Evolutionary conservation across 2,888 invertebrate species (phyloP).

Genomic region (Carcina quercana): DNA sequence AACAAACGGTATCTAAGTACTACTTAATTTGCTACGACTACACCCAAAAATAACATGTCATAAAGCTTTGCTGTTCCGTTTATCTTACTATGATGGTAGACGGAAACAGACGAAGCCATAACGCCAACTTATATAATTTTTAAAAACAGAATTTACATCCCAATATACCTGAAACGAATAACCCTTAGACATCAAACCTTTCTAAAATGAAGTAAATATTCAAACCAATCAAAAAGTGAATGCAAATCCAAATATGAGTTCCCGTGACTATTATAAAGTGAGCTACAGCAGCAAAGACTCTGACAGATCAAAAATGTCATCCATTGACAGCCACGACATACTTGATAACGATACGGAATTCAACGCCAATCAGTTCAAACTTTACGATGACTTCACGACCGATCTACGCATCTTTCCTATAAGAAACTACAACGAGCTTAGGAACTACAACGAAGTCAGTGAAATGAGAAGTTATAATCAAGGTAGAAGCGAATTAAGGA

Average conservation of each 20-base stretch:
- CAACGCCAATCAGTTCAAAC: slow-evolving; percentile 66
- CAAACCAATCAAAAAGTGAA: slow-evolving; percentile 12
- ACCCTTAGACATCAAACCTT: slow-evolving; percentile 9
- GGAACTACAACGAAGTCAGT: too few species aligned
- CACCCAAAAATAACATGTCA: not conserved
- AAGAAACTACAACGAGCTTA: slow-evolving; percentile 43
- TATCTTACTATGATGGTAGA: too few species aligned
- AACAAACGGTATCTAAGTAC: slow-evolving; percentile 48
- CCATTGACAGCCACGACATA: slow-evolving; percentile 39
- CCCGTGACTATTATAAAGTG: slow-evolving; percentile 60
- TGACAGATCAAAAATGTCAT: slow-evolving; percentile 29
- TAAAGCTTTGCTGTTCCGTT: not conserved
- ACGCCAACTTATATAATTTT: too few species aligned
- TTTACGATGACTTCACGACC: slow-evolving; percentile 65
- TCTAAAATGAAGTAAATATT: not conserved
- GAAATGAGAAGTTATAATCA: too few species aligned
- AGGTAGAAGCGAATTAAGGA: too few species aligned
- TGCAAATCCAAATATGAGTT: slow-evolving; percentile 41
- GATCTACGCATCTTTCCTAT: slow-evolving; percentile 54
- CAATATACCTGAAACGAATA: slow-evolving; percentile 21
- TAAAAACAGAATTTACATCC: too few species aligned
- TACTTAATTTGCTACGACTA: slow-evolving; percentile 13
- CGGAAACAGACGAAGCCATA: too few species aligned
- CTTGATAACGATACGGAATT: slow-evolving; percentile 66
- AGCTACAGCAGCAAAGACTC: slow-evolving; percentile 42